These are phyloP conservation scores for Ammodramus savannarum DNA, from an alignment of 2,113 vertebrate genomes.

Conservation along the genomic window DNA sequence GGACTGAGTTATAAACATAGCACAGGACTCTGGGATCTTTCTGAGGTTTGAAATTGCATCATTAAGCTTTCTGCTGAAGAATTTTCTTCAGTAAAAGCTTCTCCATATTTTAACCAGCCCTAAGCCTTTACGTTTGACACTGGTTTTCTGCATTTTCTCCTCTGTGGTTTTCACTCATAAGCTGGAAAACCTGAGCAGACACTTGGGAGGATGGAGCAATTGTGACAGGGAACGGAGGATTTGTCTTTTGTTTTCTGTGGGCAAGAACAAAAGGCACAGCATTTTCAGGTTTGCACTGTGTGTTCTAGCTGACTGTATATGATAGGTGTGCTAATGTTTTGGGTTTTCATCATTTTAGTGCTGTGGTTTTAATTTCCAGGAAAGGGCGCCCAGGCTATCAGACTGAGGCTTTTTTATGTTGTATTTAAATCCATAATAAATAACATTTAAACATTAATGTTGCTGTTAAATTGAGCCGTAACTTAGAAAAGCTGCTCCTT, in stretches of 20 bases:
- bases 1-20: not conserved
- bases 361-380: not conserved
- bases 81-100: not conserved
- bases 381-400: not conserved
- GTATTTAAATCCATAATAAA: conserved; percentile 15
- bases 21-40: not conserved
- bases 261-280: not conserved
- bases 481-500: not conserved
- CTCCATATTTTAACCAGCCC: not conserved
- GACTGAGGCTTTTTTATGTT: not conserved
- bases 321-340: not conserved
- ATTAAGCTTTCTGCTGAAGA: not conserved
- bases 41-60: not conserved
- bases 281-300: not conserved
- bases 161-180: not conserved
- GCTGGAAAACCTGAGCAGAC: not conserved
- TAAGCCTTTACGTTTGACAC: not conserved
- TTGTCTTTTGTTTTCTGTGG: not conserved
- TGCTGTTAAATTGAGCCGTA: not conserved
- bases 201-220: not conserved
- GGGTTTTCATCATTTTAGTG: not conserved
- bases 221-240: not conserved
- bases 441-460: conserved; percentile 3
- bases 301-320: not conserved
- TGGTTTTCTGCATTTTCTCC: not conserved